Conservation (phyloP, 2,888 invertebrate genomes). For the Seira sanloemensis region DNA sequence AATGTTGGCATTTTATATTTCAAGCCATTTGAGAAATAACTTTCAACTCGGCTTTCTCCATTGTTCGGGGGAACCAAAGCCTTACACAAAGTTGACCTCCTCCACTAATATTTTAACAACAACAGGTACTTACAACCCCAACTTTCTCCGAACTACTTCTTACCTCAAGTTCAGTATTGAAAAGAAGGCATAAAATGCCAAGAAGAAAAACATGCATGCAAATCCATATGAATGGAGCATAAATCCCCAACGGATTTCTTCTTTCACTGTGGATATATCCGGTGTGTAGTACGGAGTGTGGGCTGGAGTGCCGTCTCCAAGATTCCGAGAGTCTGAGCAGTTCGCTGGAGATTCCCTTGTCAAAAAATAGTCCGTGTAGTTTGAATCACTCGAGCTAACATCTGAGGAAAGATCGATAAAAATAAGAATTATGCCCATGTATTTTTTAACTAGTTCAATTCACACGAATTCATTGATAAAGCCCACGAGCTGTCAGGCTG, state of each 20-base stretch:
- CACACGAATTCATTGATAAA: background rate
- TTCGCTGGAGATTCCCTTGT: conserved; percentile 49
- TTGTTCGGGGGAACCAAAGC: too few relatives aligned
- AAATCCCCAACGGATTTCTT: conserved; percentile 78
- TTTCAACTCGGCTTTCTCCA: too few relatives aligned
- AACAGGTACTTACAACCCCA: background rate
- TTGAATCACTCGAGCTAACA: conserved; percentile 36
- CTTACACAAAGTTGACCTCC: background rate
- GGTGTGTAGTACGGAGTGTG: conserved; percentile 48
- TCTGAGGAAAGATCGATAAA: conserved; percentile 28
- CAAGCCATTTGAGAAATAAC: too few relatives aligned
- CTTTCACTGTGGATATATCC: conserved; percentile 75
- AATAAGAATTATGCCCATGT: conserved; percentile 6
- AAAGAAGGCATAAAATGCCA: conserved; percentile 79
- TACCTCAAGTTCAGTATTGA: conserved; percentile 79
- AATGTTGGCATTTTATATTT: background rate
- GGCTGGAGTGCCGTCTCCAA: background rate
- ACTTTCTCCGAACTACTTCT: conserved; percentile 31
- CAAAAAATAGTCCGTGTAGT: conserved; percentile 42
- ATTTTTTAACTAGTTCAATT: background rate
- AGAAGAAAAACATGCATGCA: conserved; percentile 79
- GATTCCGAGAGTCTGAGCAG: conserved; percentile 49
- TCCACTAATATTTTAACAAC: background rate
- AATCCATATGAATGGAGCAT: conserved; percentile 79
- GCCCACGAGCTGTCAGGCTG: background rate